Conservation (phyloP, 2,797 vertebrate species). For the Phylloscopus collybita region DNA sequence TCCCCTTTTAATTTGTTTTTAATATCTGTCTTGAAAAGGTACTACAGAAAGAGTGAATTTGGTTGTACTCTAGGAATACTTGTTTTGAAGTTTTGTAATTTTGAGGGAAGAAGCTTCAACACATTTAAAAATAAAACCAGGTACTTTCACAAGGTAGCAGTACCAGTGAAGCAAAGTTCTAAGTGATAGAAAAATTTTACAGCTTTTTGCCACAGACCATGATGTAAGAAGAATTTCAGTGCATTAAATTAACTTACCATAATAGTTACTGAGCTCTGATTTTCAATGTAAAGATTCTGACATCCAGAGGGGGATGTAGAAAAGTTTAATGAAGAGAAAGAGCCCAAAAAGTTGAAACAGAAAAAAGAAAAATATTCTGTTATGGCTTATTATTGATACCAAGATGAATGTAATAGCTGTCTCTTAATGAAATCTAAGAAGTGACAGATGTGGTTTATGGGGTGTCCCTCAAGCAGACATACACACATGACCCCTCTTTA, state of each 20-base stretch:
- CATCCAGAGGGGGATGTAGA: neutral
- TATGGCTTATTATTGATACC: neutral
- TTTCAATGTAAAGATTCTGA: neutral
- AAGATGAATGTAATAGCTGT: neutral
- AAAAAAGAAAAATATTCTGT: neutral
- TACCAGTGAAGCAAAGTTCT: neutral
- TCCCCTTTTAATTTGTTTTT: neutral
- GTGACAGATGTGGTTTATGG: neutral
- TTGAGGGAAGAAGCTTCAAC: neutral
- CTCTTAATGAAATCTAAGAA: neutral
- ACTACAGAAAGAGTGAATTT: neutral
- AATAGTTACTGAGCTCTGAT: neutral
- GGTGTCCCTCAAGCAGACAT: neutral
- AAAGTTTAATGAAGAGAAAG: neutral
- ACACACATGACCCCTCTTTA: neutral
- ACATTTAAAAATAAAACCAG: neutral
- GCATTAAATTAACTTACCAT: neutral
- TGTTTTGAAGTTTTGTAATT: neutral
- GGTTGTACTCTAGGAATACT: neutral
- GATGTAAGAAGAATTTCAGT: neutral
- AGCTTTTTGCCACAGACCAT: neutral
- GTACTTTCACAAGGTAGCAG: neutral
- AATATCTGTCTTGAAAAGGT: neutral
- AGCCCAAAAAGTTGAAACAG: neutral
- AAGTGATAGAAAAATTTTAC: neutral